Percentiles rank a stretch among this genome's conserved stretches.
Evolutionary conservation across 1,140 invertebrate species (phyloP).

Genomic region (Euglossa dilemma): DNA sequence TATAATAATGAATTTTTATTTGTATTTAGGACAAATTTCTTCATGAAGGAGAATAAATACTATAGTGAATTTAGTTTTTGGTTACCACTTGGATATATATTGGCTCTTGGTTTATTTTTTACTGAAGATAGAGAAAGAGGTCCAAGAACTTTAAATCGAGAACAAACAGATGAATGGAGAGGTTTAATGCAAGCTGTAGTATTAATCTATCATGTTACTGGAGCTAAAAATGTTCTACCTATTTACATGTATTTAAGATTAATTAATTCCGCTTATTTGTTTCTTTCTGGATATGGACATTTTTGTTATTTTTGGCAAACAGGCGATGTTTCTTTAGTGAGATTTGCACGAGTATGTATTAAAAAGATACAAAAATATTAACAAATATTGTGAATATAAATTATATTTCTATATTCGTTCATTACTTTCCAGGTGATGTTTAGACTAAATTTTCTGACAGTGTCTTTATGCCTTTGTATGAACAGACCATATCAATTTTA

Average conservation of each 20-base stretch:
- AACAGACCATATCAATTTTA: constrained; percentile 99
- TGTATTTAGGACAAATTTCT: constrained; percentile 94
- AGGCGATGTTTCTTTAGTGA: constrained; percentile 87
- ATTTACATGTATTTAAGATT: constrained; percentile 97
- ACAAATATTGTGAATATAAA: constrained; percentile 30
- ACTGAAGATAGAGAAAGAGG: constrained; percentile 92
- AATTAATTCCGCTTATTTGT: constrained; percentile 95
- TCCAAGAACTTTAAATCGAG: constrained; percentile 91
- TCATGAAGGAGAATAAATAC: constrained; percentile 99
- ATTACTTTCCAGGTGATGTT: constrained; percentile 90
- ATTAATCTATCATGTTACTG: constrained; percentile 97
- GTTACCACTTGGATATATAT: constrained; percentile 96
- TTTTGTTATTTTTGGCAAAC: constrained; percentile 97
- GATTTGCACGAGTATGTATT: constrained; percentile 86
- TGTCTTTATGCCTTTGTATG: constrained; percentile 96
- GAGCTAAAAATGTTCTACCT: constrained; percentile 94
- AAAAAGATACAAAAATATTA: neutral
- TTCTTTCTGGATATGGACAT: constrained; percentile 97
- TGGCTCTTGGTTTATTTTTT: constrained; percentile 97
- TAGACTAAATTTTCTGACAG: constrained; percentile 94
- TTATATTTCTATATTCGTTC: constrained; percentile 54
- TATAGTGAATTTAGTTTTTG: constrained; percentile 98
- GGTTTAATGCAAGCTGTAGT: constrained; percentile 98
- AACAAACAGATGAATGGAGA: constrained; percentile 98
- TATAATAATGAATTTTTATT: constrained; percentile 38